Percentiles rank a stretch among this genome's conserved stretches.
phyloP scores from a whole-genome alignment of 2,888 invertebrate genomes.

The Eulithis prunata region DNA sequence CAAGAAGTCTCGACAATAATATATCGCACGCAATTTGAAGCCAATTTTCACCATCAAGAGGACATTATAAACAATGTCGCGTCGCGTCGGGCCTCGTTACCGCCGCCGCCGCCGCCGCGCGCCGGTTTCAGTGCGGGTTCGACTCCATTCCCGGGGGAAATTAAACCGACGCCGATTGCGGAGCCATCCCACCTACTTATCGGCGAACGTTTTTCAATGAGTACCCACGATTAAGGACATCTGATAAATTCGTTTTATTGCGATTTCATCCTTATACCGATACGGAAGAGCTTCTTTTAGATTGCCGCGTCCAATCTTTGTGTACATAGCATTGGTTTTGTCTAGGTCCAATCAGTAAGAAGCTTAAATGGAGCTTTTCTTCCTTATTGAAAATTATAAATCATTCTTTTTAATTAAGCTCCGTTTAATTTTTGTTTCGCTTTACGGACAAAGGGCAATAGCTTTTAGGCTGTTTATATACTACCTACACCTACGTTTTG shows the following conservation, averaged over 20 bases:
- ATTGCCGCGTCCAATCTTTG: not conserved
- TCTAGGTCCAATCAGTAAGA: conserved; percentile 39
- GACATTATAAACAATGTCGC: conserved; percentile 45
- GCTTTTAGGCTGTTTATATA: too few species aligned
- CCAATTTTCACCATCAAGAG: conserved; percentile 25
- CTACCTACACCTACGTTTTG: too few species aligned
- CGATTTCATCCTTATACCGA: conserved; percentile 17
- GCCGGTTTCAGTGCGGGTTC: conserved; percentile 44
- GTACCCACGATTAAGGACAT: conserved; percentile 30
- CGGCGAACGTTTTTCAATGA: conserved; percentile 42
- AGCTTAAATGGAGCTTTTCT: conserved; percentile 44
- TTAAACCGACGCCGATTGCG: conserved; percentile 49
- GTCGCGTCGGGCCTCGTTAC: conserved; percentile 42
- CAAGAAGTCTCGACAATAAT: too few species aligned
- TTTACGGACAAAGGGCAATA: not conserved
- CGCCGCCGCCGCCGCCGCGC: conserved; percentile 39
- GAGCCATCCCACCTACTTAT: conserved; percentile 47
- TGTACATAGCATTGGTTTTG: conserved; percentile 15
- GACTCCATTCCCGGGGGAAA: conserved; percentile 56
- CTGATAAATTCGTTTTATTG: conserved; percentile 16
- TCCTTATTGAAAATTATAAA: conserved; percentile 21
- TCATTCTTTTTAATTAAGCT: conserved; percentile 4
- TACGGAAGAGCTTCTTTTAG: not conserved
- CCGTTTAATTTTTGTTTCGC: not conserved
- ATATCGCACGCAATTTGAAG: conserved; percentile 14